phyloP scores from a whole-genome alignment of 2,113 vertebrate genomes.

The Microtus oregoni region DNA sequence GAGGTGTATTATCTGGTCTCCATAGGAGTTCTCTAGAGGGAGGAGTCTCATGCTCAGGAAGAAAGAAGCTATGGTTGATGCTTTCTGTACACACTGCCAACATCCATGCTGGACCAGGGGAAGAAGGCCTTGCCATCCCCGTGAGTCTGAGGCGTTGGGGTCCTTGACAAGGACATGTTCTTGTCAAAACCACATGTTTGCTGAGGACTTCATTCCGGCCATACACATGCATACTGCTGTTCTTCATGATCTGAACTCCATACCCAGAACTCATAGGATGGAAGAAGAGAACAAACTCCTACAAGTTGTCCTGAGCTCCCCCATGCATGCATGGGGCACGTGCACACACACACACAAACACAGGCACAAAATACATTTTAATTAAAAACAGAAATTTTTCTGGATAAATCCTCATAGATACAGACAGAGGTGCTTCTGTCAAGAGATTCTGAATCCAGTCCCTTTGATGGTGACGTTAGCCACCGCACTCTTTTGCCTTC shows the following conservation, averaged over 20 bases:
- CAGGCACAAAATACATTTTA: not conserved
- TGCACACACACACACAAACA: not conserved
- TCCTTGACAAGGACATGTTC: not conserved
- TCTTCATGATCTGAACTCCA: not conserved
- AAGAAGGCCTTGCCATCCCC: not conserved
- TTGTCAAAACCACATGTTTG: not conserved
- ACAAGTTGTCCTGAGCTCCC: not conserved
- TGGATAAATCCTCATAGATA: not conserved
- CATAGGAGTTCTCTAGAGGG: not conserved
- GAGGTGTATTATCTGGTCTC: not conserved
- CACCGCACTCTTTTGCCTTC: not conserved
- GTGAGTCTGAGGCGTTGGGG: not conserved
- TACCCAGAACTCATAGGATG: not conserved
- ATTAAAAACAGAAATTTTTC: not conserved
- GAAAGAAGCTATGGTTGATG: not conserved
- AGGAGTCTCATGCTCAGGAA: not conserved
- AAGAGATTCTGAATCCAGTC: not conserved
- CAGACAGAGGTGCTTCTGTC: not conserved
- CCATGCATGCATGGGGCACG: no score
- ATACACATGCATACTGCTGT: not conserved
- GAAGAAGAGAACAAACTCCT: not conserved
- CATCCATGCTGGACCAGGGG: not conserved
- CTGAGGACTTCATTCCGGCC: not conserved
- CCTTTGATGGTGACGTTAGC: not conserved
- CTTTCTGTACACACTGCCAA: no score